Base-by-base conservation (phyloP, 2,888 invertebrate species). In the Mythimna albipuncta region DNA sequence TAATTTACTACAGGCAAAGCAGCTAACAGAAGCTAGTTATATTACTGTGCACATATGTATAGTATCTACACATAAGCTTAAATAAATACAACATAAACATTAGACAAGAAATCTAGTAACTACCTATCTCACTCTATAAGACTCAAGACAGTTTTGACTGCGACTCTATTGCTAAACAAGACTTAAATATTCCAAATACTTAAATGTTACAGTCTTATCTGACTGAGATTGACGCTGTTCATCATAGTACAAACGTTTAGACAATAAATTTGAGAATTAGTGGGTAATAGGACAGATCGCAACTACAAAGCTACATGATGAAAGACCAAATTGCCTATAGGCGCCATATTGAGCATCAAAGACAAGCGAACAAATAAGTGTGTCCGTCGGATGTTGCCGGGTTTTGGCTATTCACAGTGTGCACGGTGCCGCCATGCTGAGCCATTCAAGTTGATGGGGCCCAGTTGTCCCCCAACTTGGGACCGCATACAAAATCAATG, bases 401-500 rank as follows among this genome's bases (percentile, higher is more conserved):
- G 65, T 81, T 78, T 74, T 69, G 54, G 68, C 69, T 65, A 80
- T 85, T 77, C 77, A 83, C 64, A 73, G 65, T 68, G 76, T 80
- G 72, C 81, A 86, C 68, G 72, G 66, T 72, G 72, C 57, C 61
- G 75, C 75, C 72, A 79, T 86, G 78, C 75, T 67, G 73, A 66
- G 69, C 70, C 32, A 89, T 91, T 90, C 89, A 88, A 85, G 79
- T 83, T 82, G 87, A 90, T 88, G 85, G 87, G 85, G 84, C 75
- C 71, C 74, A 58, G 64, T 90, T 89, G 88, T 89, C 75, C 75
- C 82, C 77, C 67, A 69, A 69, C 70, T 82, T 71, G 75, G 87
- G 81, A 85, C 87, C 81, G 81, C 87, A 86, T 85, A 88, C 89
- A 89, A 88, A 90, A 91, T 91, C 91, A 91, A 92, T 90, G 87